Evolutionary conservation across 2,797 vertebrate genomes (phyloP), one percentile per base, ranked within the genome.

Genomic region (Ceryle rudis): DNA sequence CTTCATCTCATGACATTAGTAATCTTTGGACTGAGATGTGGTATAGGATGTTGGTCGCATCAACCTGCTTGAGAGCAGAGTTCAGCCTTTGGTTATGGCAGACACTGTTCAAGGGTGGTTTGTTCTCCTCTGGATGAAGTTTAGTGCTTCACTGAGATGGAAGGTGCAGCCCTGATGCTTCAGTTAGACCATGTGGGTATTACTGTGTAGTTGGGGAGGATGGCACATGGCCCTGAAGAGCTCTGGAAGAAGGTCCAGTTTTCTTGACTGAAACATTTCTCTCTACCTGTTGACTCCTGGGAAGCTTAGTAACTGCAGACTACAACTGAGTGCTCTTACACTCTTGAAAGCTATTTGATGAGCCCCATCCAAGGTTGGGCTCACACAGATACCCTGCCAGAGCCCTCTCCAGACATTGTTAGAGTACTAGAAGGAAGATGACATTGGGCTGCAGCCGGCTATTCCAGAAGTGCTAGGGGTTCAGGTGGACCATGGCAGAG

Each of bases 351-450:
- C 65, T 61, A 9, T 29, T 10, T 55, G 52, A 14, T 49, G 52
- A 81, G 20, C 35, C 23, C 31, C 17, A 15, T 60, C 7, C 0
- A 1, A 80, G 39, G 35, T 31, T 0, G 2, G 26, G 39, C 25
- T 79, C 15, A 14, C 2, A 3, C 0, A 1, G 47, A 12, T 8
- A 16, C 19, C 25, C 35, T 2, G 0, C 54, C 35, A 49, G 52
- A 52, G n/a, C 23, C 10, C 8, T 66, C 37, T 41, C 33, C 31
- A 15, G 0, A 1, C 1, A 3, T 22, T 69, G 29, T 11, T 75
- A 20, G 46, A 66, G 46, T 52, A 65, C 19, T 44, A 54, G 44
- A 46, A n/a, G 60, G 15, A 66, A 55, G 41, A 20, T 20, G 55
- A 25, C 25, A 60, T 54, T 13, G 37, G 31, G 39, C 49, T 85